Evolutionary conservation across 1,140 invertebrate species (phyloP), one percentile per base, ranked within the genome.

Genomic region (Acromyrmex heyeri): DNA sequence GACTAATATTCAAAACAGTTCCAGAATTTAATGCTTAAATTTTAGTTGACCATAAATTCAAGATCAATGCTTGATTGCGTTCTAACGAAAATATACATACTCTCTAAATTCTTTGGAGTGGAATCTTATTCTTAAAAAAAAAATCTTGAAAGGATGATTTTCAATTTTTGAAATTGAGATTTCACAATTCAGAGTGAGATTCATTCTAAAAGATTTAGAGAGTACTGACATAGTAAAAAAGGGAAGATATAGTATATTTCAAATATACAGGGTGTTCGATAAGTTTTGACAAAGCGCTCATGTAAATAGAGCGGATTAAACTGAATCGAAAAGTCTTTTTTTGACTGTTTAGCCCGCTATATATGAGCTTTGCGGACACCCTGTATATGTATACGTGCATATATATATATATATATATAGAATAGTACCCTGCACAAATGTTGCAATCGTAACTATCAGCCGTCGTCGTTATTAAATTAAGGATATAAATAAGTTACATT

Each of bases 341-440:
- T 44, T 7, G 38, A 44, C 38, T 44, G 34, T 38, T 44, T 44
- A 44, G 10, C 8, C 1, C 8, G 38, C 8, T 38, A 38, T 10
- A 44, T 44, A 44, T 44, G 38, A 1, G 38, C 38, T 44, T 44
- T 44, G 38, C 2, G 38, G 2, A 44, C 38, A 44, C 1, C 10
- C 38, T 44, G 2, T 44, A 44, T 10, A 44, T 44, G 8, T 30
- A 82, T 27, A 73, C 2, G 34, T 55, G 76, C n/a, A 7, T 0
- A 24, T 8, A 67, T 44, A 73, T 57, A 27, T 27, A 27, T 27
- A 27, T 27, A 27, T 24, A 7, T 34, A 76, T 72, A 59, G 67
- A 86, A 77, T 79, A 65, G 62, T 92, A 91, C 88, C 89, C 91
- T 93, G 86, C 86, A 91, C 38, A 59, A 93, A 88, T 72, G n/a